Base-by-base conservation (phyloP, 2,113 vertebrate genomes). In the Cololabis saira region DNA sequence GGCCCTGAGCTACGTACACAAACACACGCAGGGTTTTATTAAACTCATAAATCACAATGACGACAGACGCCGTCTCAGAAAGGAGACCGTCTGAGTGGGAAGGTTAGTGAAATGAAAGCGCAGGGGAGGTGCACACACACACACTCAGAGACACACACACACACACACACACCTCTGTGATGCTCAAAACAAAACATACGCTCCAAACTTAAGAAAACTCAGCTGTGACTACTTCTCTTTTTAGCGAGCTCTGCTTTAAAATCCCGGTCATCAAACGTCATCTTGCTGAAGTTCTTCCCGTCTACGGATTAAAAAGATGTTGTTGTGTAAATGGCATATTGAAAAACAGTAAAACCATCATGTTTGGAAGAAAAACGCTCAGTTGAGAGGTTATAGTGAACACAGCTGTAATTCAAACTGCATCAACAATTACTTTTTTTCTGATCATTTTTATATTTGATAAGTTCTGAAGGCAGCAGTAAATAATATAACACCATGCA, bases 1-100 rank as follows among this genome's bases (percentile, higher is more conserved):
- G 86, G 88, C 87, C 86, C 82, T 79, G 79, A 89, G 87, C 83
- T 43, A 80, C 77, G 74, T 80, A 71, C 75, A 74, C 72, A 67
- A 63, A 78, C 74, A 74, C 78, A 82, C 57, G 82, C 52, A 74
- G 12, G 55, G 45, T 84, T 90, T 91, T 91, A 91, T 90, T 91
- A 91, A 85, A 87, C 71, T 90, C 89, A 90, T 91, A 90, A 91
- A 91, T 91, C 90, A 90, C 68, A 56, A 61, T 81, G 89, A 86
- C 71, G 82, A 90, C 87, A 89, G 78, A 86, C 70, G 54, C 59
- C 74, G 81, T 89, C 82, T 84, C 81, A 75, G 71, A 85, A 80
- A 88, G 86, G 85, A 81, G 87, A 88, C 84, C 52, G 83, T 88
- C 89, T 90, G 81, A 89, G 61, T 54, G 37, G 77, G 87, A 87